Conservation (phyloP, 2,797 vertebrate species). For the Fundulus diaphanus region DNA sequence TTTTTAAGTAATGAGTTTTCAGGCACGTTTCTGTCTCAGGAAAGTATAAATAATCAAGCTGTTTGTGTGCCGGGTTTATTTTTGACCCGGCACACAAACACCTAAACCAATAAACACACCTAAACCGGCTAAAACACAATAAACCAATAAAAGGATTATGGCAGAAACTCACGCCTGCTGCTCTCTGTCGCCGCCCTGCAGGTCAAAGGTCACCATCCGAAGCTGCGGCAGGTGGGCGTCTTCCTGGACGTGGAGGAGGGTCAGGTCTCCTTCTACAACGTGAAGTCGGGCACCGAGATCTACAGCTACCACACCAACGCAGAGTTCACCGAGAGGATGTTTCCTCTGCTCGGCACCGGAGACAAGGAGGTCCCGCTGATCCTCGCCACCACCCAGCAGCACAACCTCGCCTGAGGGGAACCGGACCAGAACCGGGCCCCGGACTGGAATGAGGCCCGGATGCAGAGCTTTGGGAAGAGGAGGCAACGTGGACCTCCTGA, state of each 20-base stretch:
- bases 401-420: conserved; percentile 27
- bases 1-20: too few species aligned
- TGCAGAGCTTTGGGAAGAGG: neutral
- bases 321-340: conserved; percentile 67
- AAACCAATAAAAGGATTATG: too few species aligned
- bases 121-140: too few species aligned
- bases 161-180: neutral
- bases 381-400: conserved; percentile 51
- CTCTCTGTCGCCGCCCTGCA: conserved; percentile 26
- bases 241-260: conserved; percentile 80
- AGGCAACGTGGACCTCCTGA: neutral
- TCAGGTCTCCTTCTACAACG: conserved; percentile 79
- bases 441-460: neutral
- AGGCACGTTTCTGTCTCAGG: too few species aligned
- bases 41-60: too few species aligned
- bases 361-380: conserved; percentile 82
- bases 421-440: neutral
- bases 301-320: conserved; percentile 55
- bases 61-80: too few species aligned
- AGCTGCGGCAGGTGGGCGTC: conserved; percentile 75
- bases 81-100: too few species aligned
- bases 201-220: conserved; percentile 64
- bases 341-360: conserved; percentile 78
- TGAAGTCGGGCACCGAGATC: conserved; percentile 74
- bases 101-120: too few species aligned